These are phyloP conservation scores for Pangasius krempfi DNA, from an alignment of 2,797 vertebrate genomes.

Conservation along the genomic window DNA sequence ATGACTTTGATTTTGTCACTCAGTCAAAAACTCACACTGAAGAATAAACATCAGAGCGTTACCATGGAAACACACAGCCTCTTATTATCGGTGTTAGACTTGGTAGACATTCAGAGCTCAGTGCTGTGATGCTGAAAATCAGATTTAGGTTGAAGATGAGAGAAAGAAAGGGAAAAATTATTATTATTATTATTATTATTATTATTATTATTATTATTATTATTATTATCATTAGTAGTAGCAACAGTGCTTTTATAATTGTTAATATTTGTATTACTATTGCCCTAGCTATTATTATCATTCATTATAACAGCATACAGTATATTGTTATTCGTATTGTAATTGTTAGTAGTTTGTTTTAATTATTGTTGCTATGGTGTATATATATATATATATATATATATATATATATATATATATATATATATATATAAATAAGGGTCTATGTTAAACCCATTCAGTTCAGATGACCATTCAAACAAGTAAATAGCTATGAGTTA, in stretches of 20 bases:
- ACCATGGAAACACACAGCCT: conserved; percentile 9
- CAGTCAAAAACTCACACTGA: neutral
- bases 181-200: neutral
- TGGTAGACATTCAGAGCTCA: neutral
- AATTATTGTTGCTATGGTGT: neutral
- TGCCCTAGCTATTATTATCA: neutral
- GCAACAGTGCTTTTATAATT: neutral
- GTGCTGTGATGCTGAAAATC: conserved; percentile 1
- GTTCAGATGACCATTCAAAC: neutral
- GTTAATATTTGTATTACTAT: neutral
- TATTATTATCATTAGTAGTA: neutral
- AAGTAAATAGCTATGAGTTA: neutral
- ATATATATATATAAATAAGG: no score
- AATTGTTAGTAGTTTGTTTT: neutral
- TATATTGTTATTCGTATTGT: neutral
- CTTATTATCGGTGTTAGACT: neutral
- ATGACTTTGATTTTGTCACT: neutral
- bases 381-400: no score
- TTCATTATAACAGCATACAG: no score
- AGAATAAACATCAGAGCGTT: neutral
- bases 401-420: no score
- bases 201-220: neutral
- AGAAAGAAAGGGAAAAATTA: neutral
- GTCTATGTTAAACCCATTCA: neutral
- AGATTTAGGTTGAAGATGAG: neutral